Evolutionary conservation across 2,113 vertebrate species (phyloP).

Genomic region (Bombycilla garrulus): DNA sequence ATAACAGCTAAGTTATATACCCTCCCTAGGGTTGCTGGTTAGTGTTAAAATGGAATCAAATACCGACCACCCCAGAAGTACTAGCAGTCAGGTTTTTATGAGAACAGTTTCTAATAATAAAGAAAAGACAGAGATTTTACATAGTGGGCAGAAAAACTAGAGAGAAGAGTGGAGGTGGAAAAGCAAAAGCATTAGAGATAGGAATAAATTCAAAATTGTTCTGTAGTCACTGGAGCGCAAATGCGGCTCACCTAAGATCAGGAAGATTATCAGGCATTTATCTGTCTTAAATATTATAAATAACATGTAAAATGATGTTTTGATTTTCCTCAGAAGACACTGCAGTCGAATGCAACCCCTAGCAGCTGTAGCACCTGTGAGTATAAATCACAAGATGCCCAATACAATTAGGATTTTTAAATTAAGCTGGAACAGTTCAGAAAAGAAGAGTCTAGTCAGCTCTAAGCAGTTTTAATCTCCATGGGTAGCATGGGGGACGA

Average conservation of each 20-base stretch:
- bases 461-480: constrained; percentile 8
- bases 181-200: neutral
- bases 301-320: constrained; percentile 27
- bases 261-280: constrained; percentile 47
- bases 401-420: constrained; percentile 8
- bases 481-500: neutral
- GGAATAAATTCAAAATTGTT: neutral
- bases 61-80: neutral
- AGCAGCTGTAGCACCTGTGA: neutral
- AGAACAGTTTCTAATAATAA: neutral
- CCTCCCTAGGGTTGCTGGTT: neutral
- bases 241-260: neutral
- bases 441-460: neutral
- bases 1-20: neutral
- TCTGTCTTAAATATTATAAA: constrained; percentile 45
- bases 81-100: neutral
- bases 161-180: neutral
- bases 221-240: constrained; percentile 9
- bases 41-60: neutral
- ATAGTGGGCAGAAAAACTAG: neutral
- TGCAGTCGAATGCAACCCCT: neutral
- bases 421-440: neutral
- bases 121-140: neutral
- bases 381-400: constrained; percentile 25
- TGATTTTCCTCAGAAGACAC: neutral